Conservation (phyloP, 2,797 vertebrate species). For the Chaunax sp. region DNA sequence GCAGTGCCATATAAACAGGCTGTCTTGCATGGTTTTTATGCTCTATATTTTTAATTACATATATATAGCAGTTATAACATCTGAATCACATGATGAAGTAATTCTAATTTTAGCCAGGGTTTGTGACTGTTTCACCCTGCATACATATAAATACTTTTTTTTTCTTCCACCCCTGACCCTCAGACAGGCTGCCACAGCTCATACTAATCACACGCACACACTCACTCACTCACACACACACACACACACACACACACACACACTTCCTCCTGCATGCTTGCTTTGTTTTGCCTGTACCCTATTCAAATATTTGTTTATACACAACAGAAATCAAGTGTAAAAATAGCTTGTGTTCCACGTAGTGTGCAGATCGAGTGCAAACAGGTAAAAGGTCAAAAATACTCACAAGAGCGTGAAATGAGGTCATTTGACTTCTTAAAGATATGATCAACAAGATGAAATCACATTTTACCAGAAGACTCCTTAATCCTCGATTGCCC, state of each 20-base stretch:
- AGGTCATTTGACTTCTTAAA: constrained; percentile 1
- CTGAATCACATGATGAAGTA: too few species aligned
- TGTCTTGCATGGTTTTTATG: too few species aligned
- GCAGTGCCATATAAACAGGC: too few species aligned
- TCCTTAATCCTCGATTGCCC: background rate
- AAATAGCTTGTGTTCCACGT: constrained; percentile 5
- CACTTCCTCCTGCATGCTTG: constrained; percentile 19
- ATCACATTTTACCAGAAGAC: constrained; percentile 4
- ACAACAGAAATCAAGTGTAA: constrained; percentile 4
- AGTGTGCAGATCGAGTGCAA: background rate
- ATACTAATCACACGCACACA: too few species aligned
- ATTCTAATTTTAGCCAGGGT: too few species aligned
- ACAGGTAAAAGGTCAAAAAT: background rate
- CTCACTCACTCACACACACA: too few species aligned
- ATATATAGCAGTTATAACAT: too few species aligned
- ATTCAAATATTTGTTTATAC: constrained; percentile 24
- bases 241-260: background rate
- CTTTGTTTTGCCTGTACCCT: constrained; percentile 37
- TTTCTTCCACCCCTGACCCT: too few species aligned
- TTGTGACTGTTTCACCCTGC: too few species aligned
- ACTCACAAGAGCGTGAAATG: background rate
- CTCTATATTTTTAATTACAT: too few species aligned
- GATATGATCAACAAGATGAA: background rate
- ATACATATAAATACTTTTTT: too few species aligned
- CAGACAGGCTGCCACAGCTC: too few species aligned